Evolutionary conservation across 2,797 vertebrate species (phyloP).

Genomic region (Anguilla pacifica): DNA sequence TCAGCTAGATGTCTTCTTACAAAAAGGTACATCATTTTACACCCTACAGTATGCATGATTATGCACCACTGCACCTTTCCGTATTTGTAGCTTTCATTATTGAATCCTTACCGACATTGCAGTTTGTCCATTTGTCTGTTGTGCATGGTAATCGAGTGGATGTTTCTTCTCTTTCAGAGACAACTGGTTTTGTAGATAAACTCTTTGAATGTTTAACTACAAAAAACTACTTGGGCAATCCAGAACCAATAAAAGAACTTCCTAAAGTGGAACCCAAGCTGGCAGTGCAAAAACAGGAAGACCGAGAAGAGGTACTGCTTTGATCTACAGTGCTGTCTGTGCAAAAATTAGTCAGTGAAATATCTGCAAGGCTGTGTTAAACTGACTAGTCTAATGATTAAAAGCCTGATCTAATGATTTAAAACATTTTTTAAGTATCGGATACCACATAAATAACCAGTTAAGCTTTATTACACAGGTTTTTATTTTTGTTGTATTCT

Average conservation of each 20-base stretch:
- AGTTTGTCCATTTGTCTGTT: neutral
- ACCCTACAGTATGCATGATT: neutral
- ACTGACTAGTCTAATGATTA: neutral
- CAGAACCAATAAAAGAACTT: slow-evolving; percentile 78
- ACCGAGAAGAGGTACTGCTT: slow-evolving; percentile 65
- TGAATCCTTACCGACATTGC: neutral
- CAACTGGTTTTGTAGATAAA: slow-evolving; percentile 96
- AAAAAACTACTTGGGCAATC: slow-evolving; percentile 85
- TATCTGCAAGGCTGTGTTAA: neutral
- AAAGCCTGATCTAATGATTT: neutral
- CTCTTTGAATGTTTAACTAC: slow-evolving; percentile 95
- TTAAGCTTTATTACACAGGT: slow-evolving; percentile 2
- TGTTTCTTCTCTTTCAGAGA: slow-evolving; percentile 78
- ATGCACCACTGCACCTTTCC: neutral
- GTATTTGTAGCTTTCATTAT: neutral
- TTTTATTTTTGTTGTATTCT: neutral
- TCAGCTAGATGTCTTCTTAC: slow-evolving; percentile 97
- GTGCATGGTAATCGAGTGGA: neutral
- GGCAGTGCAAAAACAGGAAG: slow-evolving; percentile 78
- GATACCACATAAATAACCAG: neutral
- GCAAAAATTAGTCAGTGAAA: neutral
- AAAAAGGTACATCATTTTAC: slow-evolving; percentile 83
- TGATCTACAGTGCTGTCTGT: slow-evolving; percentile 33
- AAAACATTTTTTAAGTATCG: neutral
- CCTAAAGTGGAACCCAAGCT: slow-evolving; percentile 83